Evolutionary conservation across 2,797 vertebrate species (phyloP).

Genomic region (Chelon auratus): DNA sequence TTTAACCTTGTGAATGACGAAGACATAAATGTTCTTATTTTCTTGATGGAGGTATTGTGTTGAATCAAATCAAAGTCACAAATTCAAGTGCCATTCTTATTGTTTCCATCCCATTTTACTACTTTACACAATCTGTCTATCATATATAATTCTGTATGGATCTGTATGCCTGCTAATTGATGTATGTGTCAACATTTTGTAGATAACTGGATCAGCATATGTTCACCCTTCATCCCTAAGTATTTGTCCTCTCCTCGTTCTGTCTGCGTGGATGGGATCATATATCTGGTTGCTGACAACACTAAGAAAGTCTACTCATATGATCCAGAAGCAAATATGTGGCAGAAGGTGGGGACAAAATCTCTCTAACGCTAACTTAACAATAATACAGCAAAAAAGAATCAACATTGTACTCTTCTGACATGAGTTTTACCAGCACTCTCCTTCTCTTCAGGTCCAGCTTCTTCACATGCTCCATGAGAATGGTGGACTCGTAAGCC

Average conservation of each 20-base stretch:
- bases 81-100: not conserved
- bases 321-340: slow-evolving; percentile 92
- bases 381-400: not conserved
- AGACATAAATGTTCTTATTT: too few relatives aligned
- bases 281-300: slow-evolving; percentile 97
- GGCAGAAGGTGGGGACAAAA: slow-evolving; percentile 90
- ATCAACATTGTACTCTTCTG: not conserved
- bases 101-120: not conserved
- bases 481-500: slow-evolving; percentile 90
- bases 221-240: slow-evolving; percentile 96
- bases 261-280: slow-evolving; percentile 86
- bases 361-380: not conserved
- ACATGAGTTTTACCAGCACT: not conserved
- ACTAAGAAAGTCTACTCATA: slow-evolving; percentile 96
- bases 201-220: slow-evolving; percentile 92
- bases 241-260: slow-evolving; percentile 96
- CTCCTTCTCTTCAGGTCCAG: slow-evolving; percentile 86
- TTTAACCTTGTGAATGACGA: too few relatives aligned
- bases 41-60: not conserved
- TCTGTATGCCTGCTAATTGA: not conserved
- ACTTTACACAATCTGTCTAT: not conserved
- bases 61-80: not conserved
- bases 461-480: slow-evolving; percentile 95
- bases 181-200: slow-evolving; percentile 13
- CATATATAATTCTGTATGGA: not conserved